Conservation (phyloP, 2,888 invertebrate species). For the Ceraclea dissimilis region DNA sequence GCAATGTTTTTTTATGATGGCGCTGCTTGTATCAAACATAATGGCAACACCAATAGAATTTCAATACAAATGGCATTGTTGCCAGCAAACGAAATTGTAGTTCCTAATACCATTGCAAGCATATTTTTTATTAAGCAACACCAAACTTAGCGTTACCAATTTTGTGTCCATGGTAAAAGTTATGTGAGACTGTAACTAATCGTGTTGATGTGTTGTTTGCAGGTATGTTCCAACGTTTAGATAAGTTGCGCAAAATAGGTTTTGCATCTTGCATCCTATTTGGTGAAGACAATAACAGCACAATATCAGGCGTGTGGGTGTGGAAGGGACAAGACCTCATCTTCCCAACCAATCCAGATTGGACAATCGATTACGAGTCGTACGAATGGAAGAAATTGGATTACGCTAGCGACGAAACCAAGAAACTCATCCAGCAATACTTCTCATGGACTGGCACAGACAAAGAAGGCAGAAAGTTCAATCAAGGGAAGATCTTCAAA, state of each 20-base stretch:
- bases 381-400: slow-evolving; percentile 95
- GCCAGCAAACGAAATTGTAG: too few relatives aligned
- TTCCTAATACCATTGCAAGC: too few relatives aligned
- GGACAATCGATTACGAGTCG: slow-evolving; percentile 95
- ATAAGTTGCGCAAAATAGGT: slow-evolving; percentile 95
- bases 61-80: too few relatives aligned
- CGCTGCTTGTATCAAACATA: too few relatives aligned
- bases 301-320: slow-evolving; percentile 95
- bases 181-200: too few relatives aligned
- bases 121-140: too few relatives aligned
- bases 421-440: slow-evolving; percentile 80
- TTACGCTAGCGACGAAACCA: slow-evolving; percentile 68
- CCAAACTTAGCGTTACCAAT: too few relatives aligned
- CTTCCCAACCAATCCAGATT: slow-evolving; percentile 84
- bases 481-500: slow-evolving; percentile 99
- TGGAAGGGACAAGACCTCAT: slow-evolving; percentile 95
- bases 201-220: slow-evolving; percentile 25
- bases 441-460: slow-evolving; percentile 85
- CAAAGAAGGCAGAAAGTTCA: slow-evolving; percentile 84
- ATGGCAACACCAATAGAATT: too few relatives aligned
- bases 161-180: too few relatives aligned
- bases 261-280: slow-evolving; percentile 93
- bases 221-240: slow-evolving; percentile 98
- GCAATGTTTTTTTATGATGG: too few relatives aligned
- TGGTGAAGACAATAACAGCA: slow-evolving; percentile 84